Evolutionary conservation across 2,888 invertebrate genomes (phyloP).

Genomic region (Morpho helenor): DNA sequence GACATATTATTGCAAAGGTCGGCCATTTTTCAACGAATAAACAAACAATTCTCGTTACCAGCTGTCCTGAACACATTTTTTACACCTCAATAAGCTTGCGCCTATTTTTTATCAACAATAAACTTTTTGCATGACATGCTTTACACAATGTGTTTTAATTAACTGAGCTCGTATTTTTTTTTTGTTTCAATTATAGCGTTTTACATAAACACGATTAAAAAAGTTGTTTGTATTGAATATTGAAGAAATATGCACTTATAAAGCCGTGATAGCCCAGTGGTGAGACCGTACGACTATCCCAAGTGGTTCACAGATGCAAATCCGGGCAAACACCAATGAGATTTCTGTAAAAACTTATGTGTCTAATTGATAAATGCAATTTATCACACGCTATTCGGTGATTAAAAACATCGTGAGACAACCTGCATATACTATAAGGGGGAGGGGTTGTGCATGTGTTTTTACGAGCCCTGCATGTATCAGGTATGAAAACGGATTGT

Average conservation of each 20-base stretch:
- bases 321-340: too few relatives aligned
- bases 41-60: constrained; percentile 11
- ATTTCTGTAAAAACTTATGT: too few relatives aligned
- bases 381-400: too few relatives aligned
- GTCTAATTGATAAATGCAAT: too few relatives aligned
- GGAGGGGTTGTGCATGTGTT: too few relatives aligned
- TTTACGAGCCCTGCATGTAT: too few relatives aligned
- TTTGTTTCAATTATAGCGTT: constrained; percentile 5
- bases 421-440: too few relatives aligned
- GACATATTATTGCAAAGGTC: constrained; percentile 5
- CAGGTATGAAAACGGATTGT: too few relatives aligned
- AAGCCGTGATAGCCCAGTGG: too few relatives aligned
- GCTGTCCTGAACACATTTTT: constrained; percentile 17
- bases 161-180: background rate
- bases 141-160: constrained; percentile 18
- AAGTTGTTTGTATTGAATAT: constrained; percentile 1
- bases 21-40: constrained; percentile 6
- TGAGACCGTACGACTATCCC: too few relatives aligned
- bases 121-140: constrained; percentile 13
- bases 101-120: constrained; percentile 13
- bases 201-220: background rate
- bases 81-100: constrained; percentile 14
- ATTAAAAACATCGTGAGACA: too few relatives aligned
- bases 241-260: background rate
- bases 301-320: too few relatives aligned